Evolutionary conservation across 2,888 invertebrate species (phyloP).

Genomic region (Plutella xylostella): DNA sequence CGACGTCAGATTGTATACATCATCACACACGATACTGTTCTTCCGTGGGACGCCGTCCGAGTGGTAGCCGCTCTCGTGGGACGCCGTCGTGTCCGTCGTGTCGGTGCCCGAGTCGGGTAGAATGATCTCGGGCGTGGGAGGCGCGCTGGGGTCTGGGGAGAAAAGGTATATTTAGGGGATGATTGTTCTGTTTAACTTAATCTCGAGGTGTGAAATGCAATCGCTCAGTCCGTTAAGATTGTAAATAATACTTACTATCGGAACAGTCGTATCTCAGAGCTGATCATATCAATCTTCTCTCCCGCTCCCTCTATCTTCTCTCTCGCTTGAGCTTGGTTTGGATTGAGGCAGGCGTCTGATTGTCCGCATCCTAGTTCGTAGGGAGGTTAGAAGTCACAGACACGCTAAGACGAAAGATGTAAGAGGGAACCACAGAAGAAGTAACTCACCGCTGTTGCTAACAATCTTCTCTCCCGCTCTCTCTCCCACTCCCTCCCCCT

Average conservation of each 20-base stretch:
- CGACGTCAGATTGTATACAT: constrained; percentile 51
- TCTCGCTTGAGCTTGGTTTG: too few species aligned
- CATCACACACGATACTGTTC: background rate
- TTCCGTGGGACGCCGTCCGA: constrained; percentile 13
- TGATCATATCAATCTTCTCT: too few species aligned
- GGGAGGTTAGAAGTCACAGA: too few species aligned
- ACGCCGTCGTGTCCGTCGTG: constrained; percentile 28
- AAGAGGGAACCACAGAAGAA: too few species aligned
- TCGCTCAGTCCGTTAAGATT: background rate
- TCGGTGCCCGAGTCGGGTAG: constrained; percentile 19
- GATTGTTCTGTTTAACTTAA: background rate
- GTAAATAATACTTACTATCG: too few species aligned
- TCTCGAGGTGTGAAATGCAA: background rate
- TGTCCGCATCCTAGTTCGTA: too few species aligned
- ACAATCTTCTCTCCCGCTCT: constrained; percentile 6
- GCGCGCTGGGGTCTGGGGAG: constrained; percentile 18
- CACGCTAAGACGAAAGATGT: too few species aligned
- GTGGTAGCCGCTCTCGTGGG: constrained; percentile 36
- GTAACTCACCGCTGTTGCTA: constrained; percentile 2
- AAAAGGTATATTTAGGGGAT: background rate
- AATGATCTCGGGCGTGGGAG: constrained; percentile 32
- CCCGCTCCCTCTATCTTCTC: too few species aligned
- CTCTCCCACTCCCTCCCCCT: background rate
- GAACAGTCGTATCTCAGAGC: too few species aligned
- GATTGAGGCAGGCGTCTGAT: too few species aligned